Percentiles rank a stretch among this genome's conserved stretches.
Conservation (phyloP, 2,113 vertebrate species). For the Anas platyrhynchos region DNA sequence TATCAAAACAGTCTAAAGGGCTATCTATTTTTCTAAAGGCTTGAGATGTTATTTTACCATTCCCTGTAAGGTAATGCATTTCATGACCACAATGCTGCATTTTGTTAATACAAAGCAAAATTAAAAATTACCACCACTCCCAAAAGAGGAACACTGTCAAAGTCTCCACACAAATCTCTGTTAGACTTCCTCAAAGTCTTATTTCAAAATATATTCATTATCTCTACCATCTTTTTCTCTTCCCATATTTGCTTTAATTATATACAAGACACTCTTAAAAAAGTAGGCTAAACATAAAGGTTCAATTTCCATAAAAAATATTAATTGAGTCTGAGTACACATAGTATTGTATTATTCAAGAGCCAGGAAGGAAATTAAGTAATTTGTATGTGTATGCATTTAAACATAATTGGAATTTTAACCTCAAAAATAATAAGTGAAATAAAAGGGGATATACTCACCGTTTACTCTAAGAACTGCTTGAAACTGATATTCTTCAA, state of each 20-base stretch:
- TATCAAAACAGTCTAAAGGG: not conserved
- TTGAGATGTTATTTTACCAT: not conserved
- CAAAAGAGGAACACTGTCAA: not conserved
- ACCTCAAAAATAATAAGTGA: not conserved
- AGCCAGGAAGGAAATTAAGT: not conserved
- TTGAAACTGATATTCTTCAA: constrained; percentile 99
- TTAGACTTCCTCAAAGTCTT: not conserved
- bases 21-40: not conserved
- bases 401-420: too few relatives aligned
- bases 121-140: not conserved
- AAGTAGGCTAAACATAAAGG: not conserved
- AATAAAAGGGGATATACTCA: constrained; percentile 65
- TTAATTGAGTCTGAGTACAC: not conserved
- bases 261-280: not conserved
- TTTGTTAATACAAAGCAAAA: not conserved
- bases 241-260: not conserved
- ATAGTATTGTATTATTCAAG: not conserved
- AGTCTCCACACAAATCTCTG: not conserved
- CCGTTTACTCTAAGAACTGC: constrained; percentile 92
- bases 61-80: not conserved
- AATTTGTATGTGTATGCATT: not conserved
- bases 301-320: not conserved
- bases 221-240: not conserved
- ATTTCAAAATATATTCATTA: not conserved
- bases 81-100: not conserved